phyloP scores from a whole-genome alignment of 30 jellyfish, hydroid and myxozoan species.

The Cassiopea xamachana region DNA sequence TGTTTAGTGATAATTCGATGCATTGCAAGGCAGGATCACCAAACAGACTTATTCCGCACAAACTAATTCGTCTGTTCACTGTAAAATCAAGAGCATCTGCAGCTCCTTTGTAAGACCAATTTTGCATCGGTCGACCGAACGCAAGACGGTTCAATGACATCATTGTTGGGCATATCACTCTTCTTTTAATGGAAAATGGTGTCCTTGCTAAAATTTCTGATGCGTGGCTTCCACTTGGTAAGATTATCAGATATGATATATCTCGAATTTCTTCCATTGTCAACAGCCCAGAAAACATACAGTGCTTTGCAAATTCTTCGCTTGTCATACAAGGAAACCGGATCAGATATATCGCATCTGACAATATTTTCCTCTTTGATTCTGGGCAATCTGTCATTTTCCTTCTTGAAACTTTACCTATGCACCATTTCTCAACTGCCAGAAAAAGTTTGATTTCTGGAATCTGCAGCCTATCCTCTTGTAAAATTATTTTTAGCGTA shows the following conservation, averaged over 20 bases:
- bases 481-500: slow-evolving; percentile 41
- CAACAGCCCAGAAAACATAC: slow-evolving; percentile 59
- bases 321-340: slow-evolving; percentile 69
- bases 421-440: slow-evolving; percentile 61
- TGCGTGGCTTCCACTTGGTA: slow-evolving; percentile 45
- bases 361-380: slow-evolving; percentile 39
- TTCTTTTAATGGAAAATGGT: slow-evolving; percentile 45
- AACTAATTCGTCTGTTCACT: slow-evolving; percentile 53
- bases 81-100: slow-evolving; percentile 73
- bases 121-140: slow-evolving; percentile 65
- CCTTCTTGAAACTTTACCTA: slow-evolving; percentile 42
- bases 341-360: slow-evolving; percentile 54
- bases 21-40: slow-evolving; percentile 73
- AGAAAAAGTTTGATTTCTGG: slow-evolving; percentile 48
- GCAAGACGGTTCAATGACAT: slow-evolving; percentile 51
- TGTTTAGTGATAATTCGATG: slow-evolving; percentile 44
- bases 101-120: slow-evolving; percentile 74
- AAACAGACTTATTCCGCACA: slow-evolving; percentile 63
- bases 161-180: slow-evolving; percentile 57
- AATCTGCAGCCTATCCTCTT: slow-evolving; percentile 59
- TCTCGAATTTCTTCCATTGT: slow-evolving; percentile 66
- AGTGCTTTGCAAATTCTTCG: slow-evolving; percentile 58
- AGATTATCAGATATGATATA: slow-evolving; percentile 47
- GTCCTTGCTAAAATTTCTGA: slow-evolving; percentile 27
- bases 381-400: slow-evolving; percentile 55